Conservation (phyloP, 2,113 vertebrate genomes). For the Sula dactylatra region DNA sequence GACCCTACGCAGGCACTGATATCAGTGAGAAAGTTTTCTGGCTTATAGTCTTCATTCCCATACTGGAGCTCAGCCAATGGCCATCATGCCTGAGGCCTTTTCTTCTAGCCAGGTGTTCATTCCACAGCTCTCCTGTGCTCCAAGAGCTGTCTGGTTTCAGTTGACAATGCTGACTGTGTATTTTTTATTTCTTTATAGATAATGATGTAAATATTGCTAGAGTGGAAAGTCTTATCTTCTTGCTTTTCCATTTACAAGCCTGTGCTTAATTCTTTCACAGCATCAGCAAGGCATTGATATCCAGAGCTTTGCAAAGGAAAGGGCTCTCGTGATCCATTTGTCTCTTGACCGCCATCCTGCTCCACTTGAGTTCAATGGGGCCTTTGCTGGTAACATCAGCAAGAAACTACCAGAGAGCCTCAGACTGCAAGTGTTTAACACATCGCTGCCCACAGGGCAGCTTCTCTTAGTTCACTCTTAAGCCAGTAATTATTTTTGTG, state of each 20-base stretch:
- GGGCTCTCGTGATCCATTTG: neutral
- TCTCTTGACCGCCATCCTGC: neutral
- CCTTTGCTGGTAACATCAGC: neutral
- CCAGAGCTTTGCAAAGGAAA: neutral
- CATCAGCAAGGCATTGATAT: conserved; percentile 30
- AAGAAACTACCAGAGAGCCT: neutral
- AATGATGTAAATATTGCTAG: neutral
- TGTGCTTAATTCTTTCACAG: neutral
- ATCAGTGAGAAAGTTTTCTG: neutral
- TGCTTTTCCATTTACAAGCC: neutral
- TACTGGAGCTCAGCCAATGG: neutral
- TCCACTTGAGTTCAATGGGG: neutral
- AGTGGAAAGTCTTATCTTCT: neutral
- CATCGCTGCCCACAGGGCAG: neutral
- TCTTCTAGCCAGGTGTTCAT: neutral
- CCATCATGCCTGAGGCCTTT: neutral
- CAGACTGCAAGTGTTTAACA: neutral
- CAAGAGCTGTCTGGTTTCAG: neutral
- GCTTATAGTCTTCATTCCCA: neutral
- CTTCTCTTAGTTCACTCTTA: neutral
- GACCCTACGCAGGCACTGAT: neutral
- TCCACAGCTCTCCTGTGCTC: neutral
- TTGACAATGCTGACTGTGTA: neutral
- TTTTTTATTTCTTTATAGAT: neutral
- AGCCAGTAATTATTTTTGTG: neutral